Conservation (phyloP, 1,140 invertebrate species). For the Heliconius hermathena region DNA sequence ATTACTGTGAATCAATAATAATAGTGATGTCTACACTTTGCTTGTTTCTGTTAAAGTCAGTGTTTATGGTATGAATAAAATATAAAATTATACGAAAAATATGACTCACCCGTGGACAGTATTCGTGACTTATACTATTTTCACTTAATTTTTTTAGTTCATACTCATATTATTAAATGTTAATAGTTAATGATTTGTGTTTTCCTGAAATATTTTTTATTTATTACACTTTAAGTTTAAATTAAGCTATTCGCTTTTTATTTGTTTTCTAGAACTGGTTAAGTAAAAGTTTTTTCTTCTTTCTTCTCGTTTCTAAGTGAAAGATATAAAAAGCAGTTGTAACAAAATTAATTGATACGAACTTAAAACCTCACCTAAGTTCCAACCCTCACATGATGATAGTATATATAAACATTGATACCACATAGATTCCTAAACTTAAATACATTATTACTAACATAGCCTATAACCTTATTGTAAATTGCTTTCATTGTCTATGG, state of each 20-base stretch:
- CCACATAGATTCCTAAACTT: background rate
- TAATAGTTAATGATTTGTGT: background rate
- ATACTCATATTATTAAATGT: background rate
- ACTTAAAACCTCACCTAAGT: no score
- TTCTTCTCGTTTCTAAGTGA: no score
- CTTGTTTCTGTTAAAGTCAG: background rate
- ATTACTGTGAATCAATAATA: constrained; percentile 18
- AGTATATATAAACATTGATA: background rate
- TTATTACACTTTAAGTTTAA: no score
- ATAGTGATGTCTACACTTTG: background rate
- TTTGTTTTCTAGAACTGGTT: no score
- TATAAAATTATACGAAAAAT: background rate
- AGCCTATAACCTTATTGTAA: background rate
- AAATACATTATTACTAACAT: background rate
- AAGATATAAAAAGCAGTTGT: no score
- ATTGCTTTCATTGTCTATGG: background rate
- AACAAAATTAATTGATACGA: no score
- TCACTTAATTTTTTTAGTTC: background rate
- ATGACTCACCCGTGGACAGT: background rate
- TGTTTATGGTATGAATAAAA: constrained; percentile 1
- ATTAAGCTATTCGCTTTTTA: no score
- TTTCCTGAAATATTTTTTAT: background rate
- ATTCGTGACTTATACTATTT: background rate
- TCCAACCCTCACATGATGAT: background rate
- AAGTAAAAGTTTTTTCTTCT: no score